Evolutionary conservation across 1,140 invertebrate genomes (phyloP).

Genomic region (Drosophila carrolli): DNA sequence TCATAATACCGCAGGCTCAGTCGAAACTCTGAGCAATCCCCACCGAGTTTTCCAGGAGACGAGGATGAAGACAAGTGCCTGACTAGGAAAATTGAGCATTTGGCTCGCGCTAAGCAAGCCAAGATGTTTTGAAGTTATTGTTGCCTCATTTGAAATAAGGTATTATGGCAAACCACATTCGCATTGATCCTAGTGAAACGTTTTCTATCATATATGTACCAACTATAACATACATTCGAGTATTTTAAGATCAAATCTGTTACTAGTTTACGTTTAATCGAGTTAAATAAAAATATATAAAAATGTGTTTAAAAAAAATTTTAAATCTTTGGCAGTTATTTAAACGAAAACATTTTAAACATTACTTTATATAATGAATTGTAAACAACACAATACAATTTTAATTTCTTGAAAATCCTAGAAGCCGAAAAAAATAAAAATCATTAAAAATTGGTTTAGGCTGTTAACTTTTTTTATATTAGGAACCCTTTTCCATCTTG

Average conservation of each 20-base stretch:
- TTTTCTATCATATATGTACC: conserved; percentile 25
- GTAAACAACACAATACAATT: too few species aligned
- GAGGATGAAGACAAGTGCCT: conserved; percentile 56
- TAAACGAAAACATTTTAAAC: too few species aligned
- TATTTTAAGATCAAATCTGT: conserved; percentile 53
- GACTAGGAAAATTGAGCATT: conserved; percentile 33
- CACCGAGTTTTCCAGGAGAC: conserved; percentile 1
- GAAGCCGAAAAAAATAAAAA: too few species aligned
- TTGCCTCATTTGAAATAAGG: conserved; percentile 43
- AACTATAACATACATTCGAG: conserved; percentile 40
- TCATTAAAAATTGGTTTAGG: too few species aligned
- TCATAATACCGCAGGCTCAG: conserved; percentile 85
- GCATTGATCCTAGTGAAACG: conserved; percentile 22
- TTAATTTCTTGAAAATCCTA: too few species aligned
- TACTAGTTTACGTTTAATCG: conserved; percentile 32
- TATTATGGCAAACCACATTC: conserved; percentile 34
- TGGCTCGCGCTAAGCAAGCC: conserved; percentile 2
- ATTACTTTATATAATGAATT: too few species aligned
- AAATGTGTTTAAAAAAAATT: conserved; percentile 1
- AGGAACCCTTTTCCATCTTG: too few species aligned
- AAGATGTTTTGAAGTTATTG: conserved; percentile 46
- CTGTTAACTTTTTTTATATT: too few species aligned
- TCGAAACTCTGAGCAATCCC: conserved; percentile 67
- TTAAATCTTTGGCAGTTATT: too few species aligned
- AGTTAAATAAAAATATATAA: conserved; percentile 37